Evolutionary conservation across 2,888 invertebrate genomes (phyloP).

Genomic region (Eurytoma adleriae): DNA sequence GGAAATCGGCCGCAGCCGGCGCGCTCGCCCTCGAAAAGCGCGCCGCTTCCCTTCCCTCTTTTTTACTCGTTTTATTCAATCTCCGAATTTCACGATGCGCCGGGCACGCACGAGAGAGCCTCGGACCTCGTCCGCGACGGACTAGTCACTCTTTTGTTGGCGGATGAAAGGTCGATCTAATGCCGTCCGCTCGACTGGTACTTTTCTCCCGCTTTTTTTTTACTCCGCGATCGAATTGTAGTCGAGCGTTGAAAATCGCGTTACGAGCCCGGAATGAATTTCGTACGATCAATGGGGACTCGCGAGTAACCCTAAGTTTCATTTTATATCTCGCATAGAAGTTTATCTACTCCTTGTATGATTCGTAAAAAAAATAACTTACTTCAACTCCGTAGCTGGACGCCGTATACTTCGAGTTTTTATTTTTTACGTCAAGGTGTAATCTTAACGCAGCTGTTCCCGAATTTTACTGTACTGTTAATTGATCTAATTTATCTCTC

Average conservation of each 20-base stretch:
- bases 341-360: no score
- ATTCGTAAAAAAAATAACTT: no score
- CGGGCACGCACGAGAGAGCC: not conserved
- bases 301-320: no score
- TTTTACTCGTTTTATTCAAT: conserved; percentile 37
- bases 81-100: conserved; percentile 39
- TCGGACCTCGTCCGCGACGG: not conserved
- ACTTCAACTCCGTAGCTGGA: no score
- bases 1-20: conserved; percentile 43
- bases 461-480: conserved; percentile 24
- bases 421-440: no score
- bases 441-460: not conserved
- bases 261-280: not conserved
- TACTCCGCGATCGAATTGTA: conserved; percentile 1
- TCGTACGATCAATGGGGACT: not conserved
- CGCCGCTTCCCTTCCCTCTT: not conserved
- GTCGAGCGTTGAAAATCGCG: conserved; percentile 2
- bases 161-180: conserved; percentile 19
- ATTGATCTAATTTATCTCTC: conserved; percentile 37
- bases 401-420: no score
- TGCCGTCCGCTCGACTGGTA: conserved; percentile 11
- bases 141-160: conserved; percentile 10
- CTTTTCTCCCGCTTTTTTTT: not conserved
- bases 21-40: not conserved
- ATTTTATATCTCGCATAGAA: no score